Evolutionary conservation across 2,113 vertebrate species (phyloP).

Genomic region (Micronycteris hirsuta): DNA sequence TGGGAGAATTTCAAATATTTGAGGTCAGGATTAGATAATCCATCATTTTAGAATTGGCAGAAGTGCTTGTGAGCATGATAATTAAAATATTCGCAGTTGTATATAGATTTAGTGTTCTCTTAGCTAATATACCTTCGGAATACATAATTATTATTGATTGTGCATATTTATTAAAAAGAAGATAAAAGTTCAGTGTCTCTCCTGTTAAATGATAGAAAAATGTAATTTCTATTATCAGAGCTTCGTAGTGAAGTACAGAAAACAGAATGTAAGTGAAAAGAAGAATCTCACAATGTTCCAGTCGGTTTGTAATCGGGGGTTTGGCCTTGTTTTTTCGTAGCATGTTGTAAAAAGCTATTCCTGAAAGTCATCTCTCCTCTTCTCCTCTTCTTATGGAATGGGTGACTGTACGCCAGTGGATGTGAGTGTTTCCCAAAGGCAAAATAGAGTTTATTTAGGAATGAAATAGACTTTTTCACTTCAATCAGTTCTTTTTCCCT

Average conservation of each 20-base stretch:
- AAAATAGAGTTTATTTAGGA: not conserved
- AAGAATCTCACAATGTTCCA: not conserved
- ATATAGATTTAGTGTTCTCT: not conserved
- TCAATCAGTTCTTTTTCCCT: not conserved
- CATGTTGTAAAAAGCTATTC: not conserved
- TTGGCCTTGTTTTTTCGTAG: not conserved
- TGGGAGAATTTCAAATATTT: constrained; percentile 9
- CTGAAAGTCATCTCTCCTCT: not conserved
- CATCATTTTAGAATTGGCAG: constrained; percentile 11
- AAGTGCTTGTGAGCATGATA: not conserved
- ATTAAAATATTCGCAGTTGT: constrained; percentile 22
- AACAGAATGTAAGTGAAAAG: not conserved
- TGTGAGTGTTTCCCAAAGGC: not conserved
- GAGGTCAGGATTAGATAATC: not conserved
- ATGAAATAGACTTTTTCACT: not conserved
- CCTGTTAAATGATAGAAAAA: constrained; percentile 34
- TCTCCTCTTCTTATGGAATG: not conserved
- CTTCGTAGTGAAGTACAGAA: not conserved
- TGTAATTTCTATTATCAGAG: not conserved
- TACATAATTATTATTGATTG: not conserved
- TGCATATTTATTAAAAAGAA: not conserved
- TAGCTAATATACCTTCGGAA: not conserved
- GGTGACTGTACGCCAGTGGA: not conserved
- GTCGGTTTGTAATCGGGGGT: not conserved
- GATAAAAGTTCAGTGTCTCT: not conserved